These are phyloP conservation scores for Eilema depressum DNA, from an alignment of 2,888 invertebrate species.

Conservation along the genomic window DNA sequence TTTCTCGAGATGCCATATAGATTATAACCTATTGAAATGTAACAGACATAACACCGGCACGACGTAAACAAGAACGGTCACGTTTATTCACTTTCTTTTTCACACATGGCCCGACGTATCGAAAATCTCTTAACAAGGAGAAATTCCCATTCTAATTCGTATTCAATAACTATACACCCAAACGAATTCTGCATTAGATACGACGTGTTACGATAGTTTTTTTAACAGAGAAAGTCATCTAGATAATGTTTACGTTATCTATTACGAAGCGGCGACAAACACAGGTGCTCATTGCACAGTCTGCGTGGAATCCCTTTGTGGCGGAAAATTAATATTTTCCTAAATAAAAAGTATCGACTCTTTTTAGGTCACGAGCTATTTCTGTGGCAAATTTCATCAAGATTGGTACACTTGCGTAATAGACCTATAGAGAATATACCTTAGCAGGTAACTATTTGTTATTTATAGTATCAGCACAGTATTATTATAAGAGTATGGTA, in stretches of 20 bases:
- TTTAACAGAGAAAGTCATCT: constrained; percentile 61
- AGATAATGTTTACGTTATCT: constrained; percentile 58
- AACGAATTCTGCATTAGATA: constrained; percentile 69
- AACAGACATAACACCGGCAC: constrained; percentile 45
- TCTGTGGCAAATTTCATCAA: neutral
- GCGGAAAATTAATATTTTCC: neutral
- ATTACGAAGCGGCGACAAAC: constrained; percentile 54
- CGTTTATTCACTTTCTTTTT: constrained; percentile 75
- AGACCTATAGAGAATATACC: too few species aligned
- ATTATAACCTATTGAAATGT: constrained; percentile 53
- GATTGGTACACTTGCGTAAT: neutral
- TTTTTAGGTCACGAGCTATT: neutral
- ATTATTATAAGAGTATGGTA: too few species aligned
- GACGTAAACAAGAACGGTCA: constrained; percentile 56
- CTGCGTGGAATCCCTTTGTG: neutral
- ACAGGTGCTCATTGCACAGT: neutral
- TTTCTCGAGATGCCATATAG: constrained; percentile 11
- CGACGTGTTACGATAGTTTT: constrained; percentile 64
- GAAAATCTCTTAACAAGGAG: constrained; percentile 76
- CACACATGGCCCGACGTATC: constrained; percentile 65
- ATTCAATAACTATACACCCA: constrained; percentile 70
- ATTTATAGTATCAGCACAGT: too few species aligned
- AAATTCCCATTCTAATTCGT: constrained; percentile 80
- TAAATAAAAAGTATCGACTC: neutral
- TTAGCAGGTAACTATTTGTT: too few species aligned